phyloP scores from a whole-genome alignment of 1,140 invertebrate genomes.

The Meteorus sp. region DNA sequence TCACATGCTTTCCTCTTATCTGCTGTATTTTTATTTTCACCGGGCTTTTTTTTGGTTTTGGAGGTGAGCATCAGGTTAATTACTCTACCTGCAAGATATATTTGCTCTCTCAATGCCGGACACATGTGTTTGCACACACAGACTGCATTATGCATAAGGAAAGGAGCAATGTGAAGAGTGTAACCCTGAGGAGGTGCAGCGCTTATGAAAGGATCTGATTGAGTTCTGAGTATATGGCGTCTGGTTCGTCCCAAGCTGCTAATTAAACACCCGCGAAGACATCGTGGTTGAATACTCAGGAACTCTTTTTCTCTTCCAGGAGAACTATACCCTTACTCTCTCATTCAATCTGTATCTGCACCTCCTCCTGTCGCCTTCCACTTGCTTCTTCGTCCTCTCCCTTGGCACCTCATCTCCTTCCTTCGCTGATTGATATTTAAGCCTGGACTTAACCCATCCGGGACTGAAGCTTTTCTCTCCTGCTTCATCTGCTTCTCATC shows the following conservation, averaged over 20 bases:
- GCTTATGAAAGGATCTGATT: slow-evolving; percentile 59
- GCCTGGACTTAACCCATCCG: slow-evolving; percentile 46
- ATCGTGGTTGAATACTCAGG: slow-evolving; percentile 15
- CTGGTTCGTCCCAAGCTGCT: slow-evolving; percentile 54
- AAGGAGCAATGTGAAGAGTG: no score
- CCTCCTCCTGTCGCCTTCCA: neutral
- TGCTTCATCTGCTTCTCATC: neutral
- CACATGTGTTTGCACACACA: slow-evolving; percentile 1
- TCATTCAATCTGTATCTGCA: no score
- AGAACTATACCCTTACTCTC: slow-evolving; percentile 12
- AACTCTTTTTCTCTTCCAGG: slow-evolving; percentile 25
- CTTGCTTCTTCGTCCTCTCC: no score
- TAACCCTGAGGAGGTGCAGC: slow-evolving; percentile 37
- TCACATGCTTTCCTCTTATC: no score
- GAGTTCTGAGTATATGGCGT: slow-evolving; percentile 59
- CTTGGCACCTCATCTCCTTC: slow-evolving; percentile 19
- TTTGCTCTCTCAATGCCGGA: slow-evolving; percentile 8
- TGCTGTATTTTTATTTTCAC: no score
- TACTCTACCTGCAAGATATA: neutral
- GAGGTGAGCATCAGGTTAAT: no score
- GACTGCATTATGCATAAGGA: slow-evolving; percentile 54
- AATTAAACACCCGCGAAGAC: slow-evolving; percentile 57
- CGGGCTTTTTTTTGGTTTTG: no score
- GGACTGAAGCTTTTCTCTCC: slow-evolving; percentile 11
- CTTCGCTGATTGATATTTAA: slow-evolving; percentile 56